phyloP scores from a whole-genome alignment of 2,113 vertebrate species.

The Oplegnathus fasciatus region DNA sequence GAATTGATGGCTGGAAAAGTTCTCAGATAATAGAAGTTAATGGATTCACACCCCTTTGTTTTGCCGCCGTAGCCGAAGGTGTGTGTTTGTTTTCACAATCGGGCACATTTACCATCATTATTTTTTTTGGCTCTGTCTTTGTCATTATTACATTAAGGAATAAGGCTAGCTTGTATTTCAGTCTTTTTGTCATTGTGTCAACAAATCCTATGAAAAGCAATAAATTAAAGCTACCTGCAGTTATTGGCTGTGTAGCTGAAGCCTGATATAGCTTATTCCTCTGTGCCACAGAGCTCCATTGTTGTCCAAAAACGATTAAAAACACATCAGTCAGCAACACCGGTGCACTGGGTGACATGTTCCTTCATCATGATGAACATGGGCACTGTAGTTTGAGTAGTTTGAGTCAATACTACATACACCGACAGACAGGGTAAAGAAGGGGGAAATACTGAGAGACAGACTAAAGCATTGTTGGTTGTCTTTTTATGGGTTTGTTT shows the following conservation, averaged over 20 bases:
- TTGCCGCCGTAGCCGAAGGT: not conserved
- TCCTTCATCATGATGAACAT: not conserved
- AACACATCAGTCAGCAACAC: not conserved
- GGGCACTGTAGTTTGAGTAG: not conserved
- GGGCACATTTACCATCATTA: not conserved
- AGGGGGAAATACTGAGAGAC: not conserved
- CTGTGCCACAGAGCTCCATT: not conserved
- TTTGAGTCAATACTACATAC: not conserved
- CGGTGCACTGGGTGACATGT: not conserved
- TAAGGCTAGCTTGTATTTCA: too few species aligned
- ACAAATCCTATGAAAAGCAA: not conserved
- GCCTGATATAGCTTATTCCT: not conserved
- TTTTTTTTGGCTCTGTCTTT: not conserved
- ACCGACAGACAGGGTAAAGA: not conserved
- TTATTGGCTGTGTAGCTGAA: not conserved
- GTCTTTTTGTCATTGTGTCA: not conserved
- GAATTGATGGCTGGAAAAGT: constrained; percentile 53
- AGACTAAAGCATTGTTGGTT: not conserved
- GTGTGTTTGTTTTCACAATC: constrained; percentile 16
- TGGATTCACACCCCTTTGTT: constrained; percentile 28
- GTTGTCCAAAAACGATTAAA: not conserved
- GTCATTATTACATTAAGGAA: not conserved
- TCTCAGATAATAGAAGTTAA: constrained; percentile 57
- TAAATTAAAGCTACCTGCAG: not conserved
- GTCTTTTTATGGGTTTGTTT: not conserved